Percentiles rank a stretch among this genome's conserved stretches.
Evolutionary conservation across 2,797 vertebrate species (phyloP).

Genomic region (Peromyscus aztecus): DNA sequence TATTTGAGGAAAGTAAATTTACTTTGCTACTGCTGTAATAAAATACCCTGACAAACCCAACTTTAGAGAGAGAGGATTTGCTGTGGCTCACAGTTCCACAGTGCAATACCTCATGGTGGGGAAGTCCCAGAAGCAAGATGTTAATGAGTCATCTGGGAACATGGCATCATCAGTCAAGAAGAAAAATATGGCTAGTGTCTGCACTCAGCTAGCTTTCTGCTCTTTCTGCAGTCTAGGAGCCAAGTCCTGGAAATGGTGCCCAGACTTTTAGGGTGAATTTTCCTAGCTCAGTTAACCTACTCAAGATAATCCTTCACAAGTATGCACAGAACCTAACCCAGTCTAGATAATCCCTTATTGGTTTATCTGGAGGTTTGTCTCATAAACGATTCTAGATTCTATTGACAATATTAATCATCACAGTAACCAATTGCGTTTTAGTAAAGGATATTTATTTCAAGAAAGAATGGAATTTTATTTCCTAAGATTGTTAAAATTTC

Average conservation of each 20-base stretch:
- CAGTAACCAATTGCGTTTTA: constrained; percentile 52
- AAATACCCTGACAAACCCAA: background rate
- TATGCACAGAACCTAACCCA: background rate
- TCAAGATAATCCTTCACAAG: background rate
- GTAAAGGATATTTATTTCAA: constrained; percentile 62
- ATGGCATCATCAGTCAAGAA: background rate
- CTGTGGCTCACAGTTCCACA: background rate
- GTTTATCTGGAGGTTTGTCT: background rate
- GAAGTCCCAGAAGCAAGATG: too few species aligned
- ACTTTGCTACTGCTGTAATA: background rate
- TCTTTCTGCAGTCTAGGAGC: background rate
- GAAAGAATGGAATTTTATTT: background rate
- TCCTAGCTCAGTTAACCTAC: background rate
- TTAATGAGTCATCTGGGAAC: background rate
- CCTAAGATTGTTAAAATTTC: constrained; percentile 9
- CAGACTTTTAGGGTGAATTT: background rate
- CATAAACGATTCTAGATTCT: background rate
- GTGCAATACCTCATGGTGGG: background rate
- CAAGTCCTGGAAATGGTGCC: too few species aligned
- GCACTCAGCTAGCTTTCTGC: background rate
- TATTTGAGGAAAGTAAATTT: background rate
- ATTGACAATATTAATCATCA: background rate
- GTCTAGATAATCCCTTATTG: background rate
- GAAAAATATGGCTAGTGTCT: background rate
- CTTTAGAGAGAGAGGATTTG: background rate